These are phyloP conservation scores for Pangasius krempfi DNA, from an alignment of 2,797 vertebrate genomes.

Conservation along the genomic window DNA sequence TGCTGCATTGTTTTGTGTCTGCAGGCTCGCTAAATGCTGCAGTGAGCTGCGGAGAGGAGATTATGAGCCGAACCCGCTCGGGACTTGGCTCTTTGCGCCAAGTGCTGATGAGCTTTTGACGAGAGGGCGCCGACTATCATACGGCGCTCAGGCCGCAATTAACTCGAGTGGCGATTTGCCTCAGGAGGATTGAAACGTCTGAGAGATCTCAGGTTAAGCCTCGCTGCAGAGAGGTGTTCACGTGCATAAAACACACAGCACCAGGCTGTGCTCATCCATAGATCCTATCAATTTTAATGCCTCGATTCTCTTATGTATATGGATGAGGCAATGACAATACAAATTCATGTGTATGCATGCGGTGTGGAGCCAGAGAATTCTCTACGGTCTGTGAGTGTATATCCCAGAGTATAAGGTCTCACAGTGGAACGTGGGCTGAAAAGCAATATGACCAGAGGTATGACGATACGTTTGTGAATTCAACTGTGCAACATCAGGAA, in stretches of 20 bases:
- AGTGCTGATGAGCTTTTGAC: conserved; percentile 57
- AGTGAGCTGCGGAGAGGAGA: conserved; percentile 56
- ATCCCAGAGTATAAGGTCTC: conserved; percentile 30
- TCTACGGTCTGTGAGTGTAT: conserved; percentile 2
- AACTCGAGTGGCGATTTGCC: conserved; percentile 56
- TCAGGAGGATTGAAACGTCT: conserved; percentile 52
- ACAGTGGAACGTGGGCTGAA: conserved; percentile 43
- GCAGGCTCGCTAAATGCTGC: conserved; percentile 49
- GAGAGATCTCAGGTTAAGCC: conserved; percentile 52
- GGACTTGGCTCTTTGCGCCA: conserved; percentile 49
- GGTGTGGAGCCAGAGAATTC: not conserved
- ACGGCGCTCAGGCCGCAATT: conserved; percentile 55
- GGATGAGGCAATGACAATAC: conserved; percentile 25
- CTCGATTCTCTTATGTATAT: conserved; percentile 36
- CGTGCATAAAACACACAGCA: conserved; percentile 25
- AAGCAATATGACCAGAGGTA: conserved; percentile 43
- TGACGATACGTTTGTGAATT: conserved; percentile 42
- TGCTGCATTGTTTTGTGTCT: conserved; percentile 52
- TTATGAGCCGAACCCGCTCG: conserved; percentile 49
- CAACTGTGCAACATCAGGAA: conserved; percentile 42
- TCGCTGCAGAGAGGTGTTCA: conserved; percentile 20
- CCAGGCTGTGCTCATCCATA: conserved; percentile 18
- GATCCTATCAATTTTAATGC: conserved; percentile 34
- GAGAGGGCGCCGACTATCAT: conserved; percentile 54
- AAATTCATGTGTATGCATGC: conserved; percentile 27